Evolutionary conservation across 2,113 vertebrate species (phyloP), one percentile per base, ranked within the genome.

Genomic region (Motacilla tschutschensis): DNA sequence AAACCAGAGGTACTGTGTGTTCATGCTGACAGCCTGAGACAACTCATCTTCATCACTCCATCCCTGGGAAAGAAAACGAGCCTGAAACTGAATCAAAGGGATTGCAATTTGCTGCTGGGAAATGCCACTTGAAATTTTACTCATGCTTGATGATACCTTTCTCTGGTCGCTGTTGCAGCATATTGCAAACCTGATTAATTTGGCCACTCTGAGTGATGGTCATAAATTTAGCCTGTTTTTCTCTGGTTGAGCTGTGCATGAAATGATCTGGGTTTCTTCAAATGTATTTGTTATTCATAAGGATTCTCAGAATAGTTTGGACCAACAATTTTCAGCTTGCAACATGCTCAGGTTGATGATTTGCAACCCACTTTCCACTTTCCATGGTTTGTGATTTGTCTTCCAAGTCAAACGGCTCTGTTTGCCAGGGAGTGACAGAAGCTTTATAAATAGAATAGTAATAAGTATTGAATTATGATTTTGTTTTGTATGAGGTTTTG

Each of bases 301-400:
- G 57, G 38, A 81, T 84, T 91, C 88, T 86, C 74, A 63, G 81
- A 88, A 90, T 55, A 90, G 63, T 82, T 93, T 73, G 71, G 75
- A 74, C 63, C 33, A 59, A 84, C 14, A 25, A 15, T 87, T 79
- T 91, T 74, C 78, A 83, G 75, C 48, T 79, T 73, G 60, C 66
- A 57, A 53, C 64, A 75, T 0, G 0, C 38, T 91, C 29, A 57
- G 51, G 55, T 59, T 73, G 66, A 93, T 91, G 92, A 92, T 83
- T 93, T 93, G 81, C 81, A 91, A 91, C 90, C 83, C 83, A 40
- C 78, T 93, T 85, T 85, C 82, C 31, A 41, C 79, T 92, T 83
- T 59, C 73, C 60, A 57, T 35, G 38, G 47, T 84, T 79, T 82
- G 78, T 50, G 53, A 91, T 92, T 90, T 76, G 59, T 90, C 81